Evolutionary conservation across 2,888 invertebrate genomes (phyloP), one percentile per base, ranked within the genome.

Genomic region (Galerucella pusilla): DNA sequence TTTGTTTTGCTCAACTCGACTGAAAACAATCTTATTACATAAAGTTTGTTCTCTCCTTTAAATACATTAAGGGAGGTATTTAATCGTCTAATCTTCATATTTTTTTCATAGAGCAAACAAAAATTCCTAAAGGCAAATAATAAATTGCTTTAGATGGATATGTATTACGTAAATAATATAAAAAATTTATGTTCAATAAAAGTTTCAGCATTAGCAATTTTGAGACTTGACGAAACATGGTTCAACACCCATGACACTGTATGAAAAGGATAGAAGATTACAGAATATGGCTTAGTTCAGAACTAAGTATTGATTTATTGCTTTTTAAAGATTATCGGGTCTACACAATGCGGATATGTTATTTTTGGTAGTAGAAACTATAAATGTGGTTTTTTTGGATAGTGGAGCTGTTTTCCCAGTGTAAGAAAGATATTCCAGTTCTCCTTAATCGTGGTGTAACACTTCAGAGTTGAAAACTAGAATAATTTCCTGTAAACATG

Each of bases 11-110:
- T 80, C 80, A 82, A 84, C 80, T 83, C 82, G 83, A 81, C 83
- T 83, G 83, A 83, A 83, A 84, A 83, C 83, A 83, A 84, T 83
- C 83, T 85, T 83, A 83, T 85, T 84, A 85, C 82, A 82, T 81
- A 80, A 79, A 76, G 76, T 77, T 77, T 77, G 74, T 73, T 71
- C 74, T 75, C 77, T 77, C 78, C 65, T 75, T 75, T 75, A 73
- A 75, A 75, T 72, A 72, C 75, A 75, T 69, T 72, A 72, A 73
- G 35, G 35, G 60, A 46, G 46, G 49, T 70, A 67, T 73, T 69
- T 68, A 69, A 64, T 64, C 64, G 45, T 45, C n/a, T 28, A 65
- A 71, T 64, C 54, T 46, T 28, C 42, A 63, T 63, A 63, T 42
- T 42, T 63, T 63, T 63, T 42, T 20, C 20, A 16, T 5, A 2